phyloP scores from a whole-genome alignment of 2,797 vertebrate species.

The Pachyuromys duprasi region DNA sequence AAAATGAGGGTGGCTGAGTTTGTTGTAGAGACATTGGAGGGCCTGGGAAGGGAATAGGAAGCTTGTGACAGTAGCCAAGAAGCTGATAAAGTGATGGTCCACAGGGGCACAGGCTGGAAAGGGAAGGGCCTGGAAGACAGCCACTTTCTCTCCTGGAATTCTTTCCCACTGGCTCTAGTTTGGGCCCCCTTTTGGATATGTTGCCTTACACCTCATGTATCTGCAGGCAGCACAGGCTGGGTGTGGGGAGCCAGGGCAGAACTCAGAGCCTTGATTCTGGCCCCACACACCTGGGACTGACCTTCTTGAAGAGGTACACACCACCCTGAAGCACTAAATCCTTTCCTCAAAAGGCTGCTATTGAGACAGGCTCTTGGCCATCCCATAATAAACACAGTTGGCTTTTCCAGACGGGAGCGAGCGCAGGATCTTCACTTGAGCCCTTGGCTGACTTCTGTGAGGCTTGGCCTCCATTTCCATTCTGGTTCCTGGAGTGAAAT shows the following conservation, averaged over 20 bases:
- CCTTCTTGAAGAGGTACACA: background rate
- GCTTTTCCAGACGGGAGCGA: background rate
- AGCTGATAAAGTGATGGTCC: background rate
- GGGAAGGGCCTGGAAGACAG: background rate
- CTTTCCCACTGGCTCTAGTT: background rate
- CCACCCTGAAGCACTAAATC: background rate
- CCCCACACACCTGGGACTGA: background rate
- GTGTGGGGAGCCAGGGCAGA: background rate
- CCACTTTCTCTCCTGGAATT: background rate
- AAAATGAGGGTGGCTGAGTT: background rate
- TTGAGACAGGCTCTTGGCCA: background rate
- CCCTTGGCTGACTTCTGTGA: slow-evolving; percentile 49
- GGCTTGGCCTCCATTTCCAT: slow-evolving; percentile 47
- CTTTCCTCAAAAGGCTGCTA: background rate
- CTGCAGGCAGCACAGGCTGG: background rate
- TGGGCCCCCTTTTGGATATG: background rate
- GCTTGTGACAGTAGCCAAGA: background rate
- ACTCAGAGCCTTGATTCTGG: background rate
- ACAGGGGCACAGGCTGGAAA: background rate
- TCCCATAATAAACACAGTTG: background rate
- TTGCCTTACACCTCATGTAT: background rate
- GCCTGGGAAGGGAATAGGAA: background rate
- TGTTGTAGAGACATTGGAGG: background rate
- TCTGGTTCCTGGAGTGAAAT: slow-evolving; percentile 69
- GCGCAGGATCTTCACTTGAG: background rate